A percentile compares a stretch with the other conserved stretches of the same genome.
phyloP scores from a whole-genome alignment of 2,888 invertebrate species.

The Ethmia dodecea region DNA sequence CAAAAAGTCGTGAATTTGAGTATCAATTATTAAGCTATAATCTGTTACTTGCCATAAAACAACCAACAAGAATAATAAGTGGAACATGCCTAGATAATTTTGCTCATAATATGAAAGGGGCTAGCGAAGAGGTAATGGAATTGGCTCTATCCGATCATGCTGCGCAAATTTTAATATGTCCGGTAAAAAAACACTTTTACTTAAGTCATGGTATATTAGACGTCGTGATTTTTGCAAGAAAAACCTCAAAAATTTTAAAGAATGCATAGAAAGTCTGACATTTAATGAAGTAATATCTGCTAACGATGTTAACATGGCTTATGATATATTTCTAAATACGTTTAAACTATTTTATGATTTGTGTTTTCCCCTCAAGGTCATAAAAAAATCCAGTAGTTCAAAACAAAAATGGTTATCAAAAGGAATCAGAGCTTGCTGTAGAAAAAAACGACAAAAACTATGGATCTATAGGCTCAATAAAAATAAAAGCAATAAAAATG shows the following conservation, averaged over 20 bases:
- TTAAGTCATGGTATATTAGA: slow-evolving; percentile 6
- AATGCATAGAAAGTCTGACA: slow-evolving; percentile 9
- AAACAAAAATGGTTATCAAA: background rate
- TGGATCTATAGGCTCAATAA: background rate
- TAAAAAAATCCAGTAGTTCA: background rate
- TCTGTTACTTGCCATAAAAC: background rate
- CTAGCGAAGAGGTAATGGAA: slow-evolving; percentile 7
- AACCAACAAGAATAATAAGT: slow-evolving; percentile 7
- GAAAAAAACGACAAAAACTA: background rate
- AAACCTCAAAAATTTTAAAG: slow-evolving; percentile 15
- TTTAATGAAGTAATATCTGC: slow-evolving; percentile 15
- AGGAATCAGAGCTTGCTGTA: background rate
- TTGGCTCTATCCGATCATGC: slow-evolving; percentile 13
- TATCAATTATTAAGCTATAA: background rate
- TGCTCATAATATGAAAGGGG: slow-evolving; percentile 6
- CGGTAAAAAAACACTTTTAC: slow-evolving; percentile 10
- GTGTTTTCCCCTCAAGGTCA: slow-evolving; percentile 9
- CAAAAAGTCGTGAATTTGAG: background rate
- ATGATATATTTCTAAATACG: slow-evolving; percentile 9
- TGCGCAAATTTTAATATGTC: slow-evolving; percentile 10
- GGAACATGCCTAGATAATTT: slow-evolving; percentile 11
- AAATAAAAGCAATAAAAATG: background rate
- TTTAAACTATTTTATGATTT: slow-evolving; percentile 16
- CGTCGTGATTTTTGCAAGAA: slow-evolving; percentile 10
- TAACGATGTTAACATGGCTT: slow-evolving; percentile 13